Base-by-base conservation (phyloP, 2,888 invertebrate species). In the Eudasyphora cyanicolor region DNA sequence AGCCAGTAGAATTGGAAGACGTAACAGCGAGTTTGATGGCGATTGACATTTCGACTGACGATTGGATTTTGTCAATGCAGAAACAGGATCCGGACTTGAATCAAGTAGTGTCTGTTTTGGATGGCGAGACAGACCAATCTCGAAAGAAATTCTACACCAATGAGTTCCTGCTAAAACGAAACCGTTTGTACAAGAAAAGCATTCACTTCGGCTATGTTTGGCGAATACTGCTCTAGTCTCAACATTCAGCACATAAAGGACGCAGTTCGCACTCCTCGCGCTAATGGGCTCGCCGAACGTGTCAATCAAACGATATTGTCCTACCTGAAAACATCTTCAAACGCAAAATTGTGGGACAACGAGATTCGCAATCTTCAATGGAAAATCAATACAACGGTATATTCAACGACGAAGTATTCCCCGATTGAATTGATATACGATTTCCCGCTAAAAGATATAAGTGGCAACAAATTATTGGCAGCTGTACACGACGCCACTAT, bases 391-490 rank as follows among this genome's bases (percentile, higher is more conserved):
- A 80, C 81, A 0, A 84, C 42, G n/a, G 19, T 51, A 3, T 60
- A 74, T 35, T 6, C 62, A 6, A 69, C 76, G 12, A 45, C 49
- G 6, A 86, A 74, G 19, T 80, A 76, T 49, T 62, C 76, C 2
- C 85, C 86, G 4, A 85, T 84, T 0, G 82, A 86, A 12, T n/a
- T 86, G 4, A 73, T 86, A 5, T 87, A 82, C 45, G 83, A 86
- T 78, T 87, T 86, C 71, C 76, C 81, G 7, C 14, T 76, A 7
- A 71, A 77, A 14, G 76, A 84, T n/a, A 74, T 84, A 5, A 81
- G 78, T 32, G 42, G 29, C 10, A 85, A 83, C 42, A 77, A 78
- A 49, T 8, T 85, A 4, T 45, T 82, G 10, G 42, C 77, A 19
- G 82, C 82, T 0, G 12, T 82, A 10, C 62, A 76, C 29, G 69